A percentile compares a stretch with the other conserved stretches of the same genome.
These are phyloP conservation scores for Oscheius sp. DNA, from an alignment of 2,888 invertebrate species.

Conservation along the genomic window DNA sequence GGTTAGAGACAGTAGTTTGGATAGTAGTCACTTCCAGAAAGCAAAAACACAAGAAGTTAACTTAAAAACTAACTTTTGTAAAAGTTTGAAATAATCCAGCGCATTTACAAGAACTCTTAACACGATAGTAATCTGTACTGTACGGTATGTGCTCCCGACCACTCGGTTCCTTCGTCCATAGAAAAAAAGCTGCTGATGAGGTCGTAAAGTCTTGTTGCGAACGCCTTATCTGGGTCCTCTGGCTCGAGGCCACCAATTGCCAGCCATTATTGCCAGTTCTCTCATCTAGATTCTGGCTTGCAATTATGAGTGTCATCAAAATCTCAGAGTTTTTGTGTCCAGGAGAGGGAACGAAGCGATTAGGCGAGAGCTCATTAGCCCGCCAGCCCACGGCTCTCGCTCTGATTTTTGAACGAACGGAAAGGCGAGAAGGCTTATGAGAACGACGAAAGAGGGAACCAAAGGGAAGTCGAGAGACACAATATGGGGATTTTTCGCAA, in stretches of 20 bases:
- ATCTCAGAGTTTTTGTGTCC: too few species aligned
- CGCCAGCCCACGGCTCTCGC: background rate
- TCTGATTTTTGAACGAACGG: slow-evolving; percentile 1
- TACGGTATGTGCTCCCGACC: background rate
- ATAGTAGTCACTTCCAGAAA: background rate
- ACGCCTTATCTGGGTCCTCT: slow-evolving; percentile 23
- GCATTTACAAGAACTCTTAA: too few species aligned
- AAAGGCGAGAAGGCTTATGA: too few species aligned
- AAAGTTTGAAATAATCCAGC: background rate
- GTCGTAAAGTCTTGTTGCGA: slow-evolving; percentile 37
- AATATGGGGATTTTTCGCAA: too few species aligned
- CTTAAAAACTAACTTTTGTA: background rate
- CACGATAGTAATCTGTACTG: background rate
- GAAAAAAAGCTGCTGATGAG: slow-evolving; percentile 19
- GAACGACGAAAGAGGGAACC: too few species aligned
- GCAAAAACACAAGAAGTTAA: background rate
- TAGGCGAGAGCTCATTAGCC: slow-evolving; percentile 11
- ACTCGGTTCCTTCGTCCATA: background rate
- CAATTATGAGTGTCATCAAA: too few species aligned
- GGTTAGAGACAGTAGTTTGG: background rate
- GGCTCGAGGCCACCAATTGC: slow-evolving; percentile 24
- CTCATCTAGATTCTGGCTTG: too few species aligned
- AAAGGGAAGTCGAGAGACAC: too few species aligned
- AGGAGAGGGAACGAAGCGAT: background rate
- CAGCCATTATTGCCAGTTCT: slow-evolving; percentile 18